Base-by-base conservation (phyloP, 53 echinoderm and acorn worm species). In the Temnopleurus reevesii region DNA sequence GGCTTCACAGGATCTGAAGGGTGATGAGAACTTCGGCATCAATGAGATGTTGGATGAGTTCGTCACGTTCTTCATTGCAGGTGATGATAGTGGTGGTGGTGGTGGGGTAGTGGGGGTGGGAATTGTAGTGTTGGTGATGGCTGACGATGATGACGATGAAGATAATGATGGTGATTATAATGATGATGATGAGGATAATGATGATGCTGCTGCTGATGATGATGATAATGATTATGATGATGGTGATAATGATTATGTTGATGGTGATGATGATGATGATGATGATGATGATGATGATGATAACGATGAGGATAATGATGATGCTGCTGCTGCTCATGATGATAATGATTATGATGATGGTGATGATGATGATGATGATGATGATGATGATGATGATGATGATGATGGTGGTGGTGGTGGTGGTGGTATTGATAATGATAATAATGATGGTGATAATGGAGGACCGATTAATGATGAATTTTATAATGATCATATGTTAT, bases 51-150 rank as follows among this genome's bases (percentile, higher is more conserved):
- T 92, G 45, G 92, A 92, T 21, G 90, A 92, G 17, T 92, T 92
- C 77, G 90, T 86, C 53, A 92, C 92, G 18, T 92, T 92, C 85
- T 90, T 92, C 27, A 47, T 92, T 19, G 92, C 92, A 58, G 92
- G 92, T 92, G 25, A 47, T 71, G 21, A 43, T 18, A 23, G 41
- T 36, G 71, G 21, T 71, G 71, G 12, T 71, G 71, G 41, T 36
- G 71, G 41, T 6, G n/a, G n/a, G n/a, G n/a, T n/a, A n/a, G n/a
- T 19, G 92, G 90, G 46, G 92, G 92, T 92, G 25, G 26, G 36
- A 15, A 43, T 18, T n/a, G 41, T 36, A 41, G 21, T 71, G 71
- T 8, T 71, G 71, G 41, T 36, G 71, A 71, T 6, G n/a, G 71
- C 7, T n/a, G 41, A 8, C n/a, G 71, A 41, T n/a, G 71, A 19